Evolutionary conservation across 2,888 invertebrate species (phyloP), one percentile per base, ranked within the genome.

Genomic region (Endotricha flammealis): DNA sequence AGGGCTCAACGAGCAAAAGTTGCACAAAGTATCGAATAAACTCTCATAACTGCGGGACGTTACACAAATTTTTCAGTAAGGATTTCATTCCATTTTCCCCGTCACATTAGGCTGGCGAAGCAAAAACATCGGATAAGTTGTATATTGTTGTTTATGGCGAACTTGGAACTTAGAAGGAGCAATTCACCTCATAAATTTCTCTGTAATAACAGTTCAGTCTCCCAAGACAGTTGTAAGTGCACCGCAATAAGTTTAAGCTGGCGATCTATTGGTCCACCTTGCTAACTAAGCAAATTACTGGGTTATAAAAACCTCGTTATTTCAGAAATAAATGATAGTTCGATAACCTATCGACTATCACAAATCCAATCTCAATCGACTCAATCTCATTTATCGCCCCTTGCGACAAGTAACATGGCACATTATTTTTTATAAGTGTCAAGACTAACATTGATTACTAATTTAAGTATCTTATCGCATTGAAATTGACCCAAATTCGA

Each of bases 191-290:
- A 73, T 85, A 85, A 83, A 83, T 83, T 80, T 68, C 60, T 59
- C 56, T 76, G 81, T 82, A 82, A 85, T 85, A 85, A 81, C 81
- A 76, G 72, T 75, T 75, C 68, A 79, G 77, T 74, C 77, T 76
- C 82, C 79, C 78, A 54, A 79, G 81, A 75, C 75, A 81, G 80
- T 80, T 80, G 81, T 81, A 76, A 66, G 64, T 69, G 71, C 58
- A 70, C 67, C 69, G 68, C 76, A 77, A 72, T 79, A 77, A 74
- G 73, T 71, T 64, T 55, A 56, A 59, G 60, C 54, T 52, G 56
- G 61, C 67, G 68, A 67, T 61, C 62, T 69, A 71, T 59, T 59
- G 51, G 66, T n/a, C n/a, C n/a, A n/a, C n/a, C n/a, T n/a, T n/a
- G n/a, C n/a, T n/a, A n/a, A n/a, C n/a, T n/a, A n/a, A n/a, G n/a